Percentiles rank a stretch among this genome's conserved stretches.
Evolutionary conservation across 2,888 invertebrate genomes (phyloP).

Genomic region (Cyclophora punctaria): DNA sequence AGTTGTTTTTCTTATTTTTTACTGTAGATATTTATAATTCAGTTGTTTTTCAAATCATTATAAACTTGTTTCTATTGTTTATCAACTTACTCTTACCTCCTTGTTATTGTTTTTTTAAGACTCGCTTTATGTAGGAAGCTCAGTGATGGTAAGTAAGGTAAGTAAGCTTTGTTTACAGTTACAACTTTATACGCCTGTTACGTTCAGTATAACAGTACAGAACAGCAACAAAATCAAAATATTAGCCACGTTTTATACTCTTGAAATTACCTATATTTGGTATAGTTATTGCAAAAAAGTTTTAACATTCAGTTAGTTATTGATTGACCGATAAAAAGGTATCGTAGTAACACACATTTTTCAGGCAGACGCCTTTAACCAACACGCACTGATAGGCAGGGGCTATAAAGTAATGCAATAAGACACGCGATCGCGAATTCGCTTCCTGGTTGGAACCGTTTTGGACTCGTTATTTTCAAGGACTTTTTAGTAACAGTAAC

Average conservation of each 20-base stretch:
- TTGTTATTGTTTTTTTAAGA: too few species aligned
- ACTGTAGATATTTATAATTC: too few species aligned
- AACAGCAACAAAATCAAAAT: not conserved
- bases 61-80: too few species aligned
- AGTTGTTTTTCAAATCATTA: too few species aligned
- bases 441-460: slow-evolving; percentile 48
- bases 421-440: slow-evolving; percentile 46
- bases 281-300: slow-evolving; percentile 4
- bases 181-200: too few species aligned
- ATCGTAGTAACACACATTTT: slow-evolving; percentile 43
- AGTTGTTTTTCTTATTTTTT: too few species aligned
- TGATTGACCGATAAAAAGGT: slow-evolving; percentile 48
- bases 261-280: too few species aligned
- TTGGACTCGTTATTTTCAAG: slow-evolving; percentile 47
- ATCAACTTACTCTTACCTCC: too few species aligned
- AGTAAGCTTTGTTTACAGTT: too few species aligned
- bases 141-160: too few species aligned
- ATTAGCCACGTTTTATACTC: not conserved
- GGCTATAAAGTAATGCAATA: slow-evolving; percentile 31
- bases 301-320: slow-evolving; percentile 26
- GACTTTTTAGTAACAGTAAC: slow-evolving; percentile 39
- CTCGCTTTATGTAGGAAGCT: too few species aligned
- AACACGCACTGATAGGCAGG: slow-evolving; percentile 42
- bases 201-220: too few species aligned
- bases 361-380: slow-evolving; percentile 36